Evolutionary conservation across 2,113 vertebrate genomes (phyloP).

Genomic region (Chaetodon trifascialis): DNA sequence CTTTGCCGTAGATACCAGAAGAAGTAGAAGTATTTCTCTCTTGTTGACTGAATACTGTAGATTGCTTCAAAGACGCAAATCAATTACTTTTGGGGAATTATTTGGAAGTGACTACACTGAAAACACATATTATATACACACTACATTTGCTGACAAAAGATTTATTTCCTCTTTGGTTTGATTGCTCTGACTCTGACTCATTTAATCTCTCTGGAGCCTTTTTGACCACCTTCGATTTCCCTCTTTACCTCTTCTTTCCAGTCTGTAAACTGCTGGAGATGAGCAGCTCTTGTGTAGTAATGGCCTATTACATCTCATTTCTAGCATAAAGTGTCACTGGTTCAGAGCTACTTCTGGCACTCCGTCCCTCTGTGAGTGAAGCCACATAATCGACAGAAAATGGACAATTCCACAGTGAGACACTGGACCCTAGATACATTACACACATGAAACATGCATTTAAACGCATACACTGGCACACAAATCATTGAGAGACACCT

Average conservation of each 20-base stretch:
- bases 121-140: slow-evolving; percentile 22
- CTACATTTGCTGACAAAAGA: slow-evolving; percentile 7
- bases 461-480: not conserved
- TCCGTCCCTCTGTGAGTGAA: slow-evolving; percentile 53
- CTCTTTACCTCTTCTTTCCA: slow-evolving; percentile 28
- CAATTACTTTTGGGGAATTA: too few species aligned
- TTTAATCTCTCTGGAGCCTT: slow-evolving; percentile 14
- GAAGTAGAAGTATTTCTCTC: too few species aligned
- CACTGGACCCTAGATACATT: not conserved
- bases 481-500: not conserved
- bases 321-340: slow-evolving; percentile 37
- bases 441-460: slow-evolving; percentile 11
- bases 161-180: slow-evolving; percentile 4
- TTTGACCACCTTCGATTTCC: slow-evolving; percentile 31
- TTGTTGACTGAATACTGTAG: too few species aligned
- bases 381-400: slow-evolving; percentile 50
- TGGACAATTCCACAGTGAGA: slow-evolving; percentile 29
- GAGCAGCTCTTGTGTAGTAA: slow-evolving; percentile 58
- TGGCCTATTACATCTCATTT: slow-evolving; percentile 63
- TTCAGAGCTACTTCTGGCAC: slow-evolving; percentile 36
- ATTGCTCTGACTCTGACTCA: slow-evolving; percentile 14
- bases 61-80: too few species aligned
- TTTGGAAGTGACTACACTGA: not conserved
- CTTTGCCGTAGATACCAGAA: too few species aligned
- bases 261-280: slow-evolving; percentile 48